Evolutionary conservation across 2,797 vertebrate genomes (phyloP).

Genomic region (Potorous gilbertii): DNA sequence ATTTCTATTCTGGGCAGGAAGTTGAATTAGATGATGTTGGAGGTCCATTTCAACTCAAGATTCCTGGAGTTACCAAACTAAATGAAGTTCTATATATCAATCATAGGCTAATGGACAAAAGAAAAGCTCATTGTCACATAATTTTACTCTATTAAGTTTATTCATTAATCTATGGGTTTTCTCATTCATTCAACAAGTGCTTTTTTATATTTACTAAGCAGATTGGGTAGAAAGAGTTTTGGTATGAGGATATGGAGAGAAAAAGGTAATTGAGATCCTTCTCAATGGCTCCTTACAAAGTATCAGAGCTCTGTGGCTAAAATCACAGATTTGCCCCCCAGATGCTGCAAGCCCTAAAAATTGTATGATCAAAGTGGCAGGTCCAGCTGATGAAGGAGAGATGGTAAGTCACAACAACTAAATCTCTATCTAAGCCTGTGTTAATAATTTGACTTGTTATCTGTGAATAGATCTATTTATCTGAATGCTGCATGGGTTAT

Average conservation of each 20-base stretch:
- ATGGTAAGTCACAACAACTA: not conserved
- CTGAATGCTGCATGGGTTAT: no score
- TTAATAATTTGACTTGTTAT: no score
- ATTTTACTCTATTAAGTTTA: no score
- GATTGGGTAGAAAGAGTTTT: not conserved
- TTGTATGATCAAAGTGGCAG: not conserved
- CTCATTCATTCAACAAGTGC: no score
- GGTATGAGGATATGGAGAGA: not conserved
- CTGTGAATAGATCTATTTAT: no score
- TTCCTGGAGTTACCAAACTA: not conserved
- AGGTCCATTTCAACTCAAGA: not conserved
- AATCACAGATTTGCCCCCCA: not conserved
- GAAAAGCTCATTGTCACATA: not conserved
- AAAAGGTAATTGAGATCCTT: not conserved
- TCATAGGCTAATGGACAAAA: not conserved
- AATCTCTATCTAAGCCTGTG: not conserved
- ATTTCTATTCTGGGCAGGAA: not conserved
- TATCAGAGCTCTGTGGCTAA: not conserved
- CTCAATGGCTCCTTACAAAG: not conserved
- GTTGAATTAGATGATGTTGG: not conserved
- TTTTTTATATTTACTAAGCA: not conserved
- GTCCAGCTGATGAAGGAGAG: not conserved
- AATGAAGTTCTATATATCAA: not conserved
- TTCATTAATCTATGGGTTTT: no score
- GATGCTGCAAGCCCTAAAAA: not conserved